Evolutionary conservation across 2,113 vertebrate species (phyloP).

Genomic region (Lagenorhynchus albirostris): DNA sequence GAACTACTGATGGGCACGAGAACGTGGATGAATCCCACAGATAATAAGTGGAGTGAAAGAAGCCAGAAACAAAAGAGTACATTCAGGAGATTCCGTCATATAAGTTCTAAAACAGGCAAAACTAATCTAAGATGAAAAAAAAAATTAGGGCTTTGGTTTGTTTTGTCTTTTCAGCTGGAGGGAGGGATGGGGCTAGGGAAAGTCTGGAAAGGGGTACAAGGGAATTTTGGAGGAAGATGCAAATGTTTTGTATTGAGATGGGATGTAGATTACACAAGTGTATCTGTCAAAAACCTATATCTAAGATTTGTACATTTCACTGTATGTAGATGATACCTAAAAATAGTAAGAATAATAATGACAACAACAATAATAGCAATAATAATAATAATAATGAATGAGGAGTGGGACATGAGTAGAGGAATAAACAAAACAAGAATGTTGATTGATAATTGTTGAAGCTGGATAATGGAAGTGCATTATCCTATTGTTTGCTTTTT

Average conservation of each 20-base stretch:
- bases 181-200: neutral
- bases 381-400: neutral
- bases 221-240: neutral
- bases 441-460: neutral
- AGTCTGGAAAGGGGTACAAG: slow-evolving; percentile 14
- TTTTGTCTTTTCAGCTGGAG: neutral
- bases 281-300: neutral
- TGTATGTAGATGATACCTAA: neutral
- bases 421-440: neutral
- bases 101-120: neutral
- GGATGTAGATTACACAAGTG: neutral
- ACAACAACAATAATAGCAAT: neutral
- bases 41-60: neutral
- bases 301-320: neutral
- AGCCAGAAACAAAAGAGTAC: neutral
- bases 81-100: neutral
- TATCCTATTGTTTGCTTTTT: neutral
- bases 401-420: neutral
- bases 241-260: neutral
- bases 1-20: neutral
- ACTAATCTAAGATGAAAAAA: neutral
- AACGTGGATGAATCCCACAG: neutral
- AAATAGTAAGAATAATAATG: neutral
- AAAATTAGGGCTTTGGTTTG: neutral
- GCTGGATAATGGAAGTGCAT: neutral